phyloP scores from a whole-genome alignment of 2,113 vertebrate species.

The Scopus umbretta region DNA sequence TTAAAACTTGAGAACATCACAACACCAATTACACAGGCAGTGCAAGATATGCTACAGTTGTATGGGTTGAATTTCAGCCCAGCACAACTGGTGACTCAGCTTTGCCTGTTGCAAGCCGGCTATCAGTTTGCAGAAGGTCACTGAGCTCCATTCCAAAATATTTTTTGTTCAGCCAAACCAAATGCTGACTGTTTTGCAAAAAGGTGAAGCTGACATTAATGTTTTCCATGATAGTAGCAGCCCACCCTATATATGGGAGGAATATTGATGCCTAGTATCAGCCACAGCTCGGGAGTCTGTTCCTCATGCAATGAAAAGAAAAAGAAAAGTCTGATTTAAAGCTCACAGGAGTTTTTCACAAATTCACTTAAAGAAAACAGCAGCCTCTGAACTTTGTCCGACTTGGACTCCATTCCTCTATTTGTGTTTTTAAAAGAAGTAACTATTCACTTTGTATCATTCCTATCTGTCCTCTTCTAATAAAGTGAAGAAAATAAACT shows the following conservation, averaged over 20 bases:
- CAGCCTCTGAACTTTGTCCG: not conserved
- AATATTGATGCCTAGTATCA: not conserved
- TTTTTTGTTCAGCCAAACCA: constrained; percentile 32
- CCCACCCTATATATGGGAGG: not conserved
- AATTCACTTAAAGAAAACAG: not conserved
- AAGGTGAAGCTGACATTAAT: constrained; percentile 24
- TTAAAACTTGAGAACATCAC: not conserved
- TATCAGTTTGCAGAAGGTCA: constrained; percentile 46
- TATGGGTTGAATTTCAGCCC: not conserved
- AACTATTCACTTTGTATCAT: not conserved
- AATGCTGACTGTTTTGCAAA: constrained; percentile 25
- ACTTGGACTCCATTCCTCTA: not conserved
- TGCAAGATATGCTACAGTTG: not conserved
- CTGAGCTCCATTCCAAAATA: constrained; percentile 15
- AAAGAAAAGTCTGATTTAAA: not conserved
- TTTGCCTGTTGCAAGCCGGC: not conserved
- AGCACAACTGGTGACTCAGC: not conserved
- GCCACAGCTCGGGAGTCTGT: not conserved
- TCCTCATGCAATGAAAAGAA: not conserved
- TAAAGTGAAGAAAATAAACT: not conserved
- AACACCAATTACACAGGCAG: not conserved
- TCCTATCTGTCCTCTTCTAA: not conserved
- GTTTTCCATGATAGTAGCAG: not conserved
- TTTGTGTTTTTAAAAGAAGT: not conserved
- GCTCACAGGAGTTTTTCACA: not conserved